Percentiles rank a stretch among this genome's conserved stretches.
Conservation (phyloP, 1,140 invertebrate species). For the Ceratina japonica region DNA sequence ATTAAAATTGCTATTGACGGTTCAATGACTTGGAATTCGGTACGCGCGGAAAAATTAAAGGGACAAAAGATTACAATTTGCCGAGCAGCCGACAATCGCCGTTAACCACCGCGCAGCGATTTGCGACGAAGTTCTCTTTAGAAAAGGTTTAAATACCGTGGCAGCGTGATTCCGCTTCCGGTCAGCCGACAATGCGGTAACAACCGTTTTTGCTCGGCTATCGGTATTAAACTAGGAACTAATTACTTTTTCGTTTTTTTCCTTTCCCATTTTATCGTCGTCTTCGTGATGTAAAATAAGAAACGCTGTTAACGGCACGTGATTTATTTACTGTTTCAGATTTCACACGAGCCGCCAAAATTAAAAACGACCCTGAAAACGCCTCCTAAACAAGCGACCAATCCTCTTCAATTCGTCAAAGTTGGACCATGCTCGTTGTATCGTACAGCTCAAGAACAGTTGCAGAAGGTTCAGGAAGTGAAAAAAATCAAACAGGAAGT, state of each 20-base stretch:
- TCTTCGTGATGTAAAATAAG: no score
- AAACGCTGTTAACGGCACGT: no score
- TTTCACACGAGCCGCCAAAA: conserved; percentile 77
- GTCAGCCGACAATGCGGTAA: conserved; percentile 28
- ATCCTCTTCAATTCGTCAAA: conserved; percentile 94
- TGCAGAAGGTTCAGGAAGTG: conserved; percentile 90
- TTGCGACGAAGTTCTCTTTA: conserved; percentile 25
- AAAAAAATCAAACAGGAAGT: conserved; percentile 88
- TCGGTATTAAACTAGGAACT: conserved; percentile 23
- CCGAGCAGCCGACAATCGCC: conserved; percentile 20
- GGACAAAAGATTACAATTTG: conserved; percentile 21
- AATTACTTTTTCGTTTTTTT: conserved; percentile 25
- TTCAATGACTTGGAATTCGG: background rate
- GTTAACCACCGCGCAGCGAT: conserved; percentile 16
- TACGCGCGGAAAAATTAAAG: conserved; percentile 2
- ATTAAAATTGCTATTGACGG: background rate
- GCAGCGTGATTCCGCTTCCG: conserved; percentile 57
- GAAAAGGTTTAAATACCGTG: conserved; percentile 23
- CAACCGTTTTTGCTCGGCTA: conserved; percentile 17
- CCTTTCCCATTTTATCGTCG: background rate
- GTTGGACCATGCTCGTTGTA: conserved; percentile 91
- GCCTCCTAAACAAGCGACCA: conserved; percentile 88
- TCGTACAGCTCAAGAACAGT: conserved; percentile 90
- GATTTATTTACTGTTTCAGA: conserved; percentile 20
- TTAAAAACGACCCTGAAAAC: conserved; percentile 78